Base-by-base conservation (phyloP, 2,113 vertebrate species). In the Todiramphus saurophagus region DNA sequence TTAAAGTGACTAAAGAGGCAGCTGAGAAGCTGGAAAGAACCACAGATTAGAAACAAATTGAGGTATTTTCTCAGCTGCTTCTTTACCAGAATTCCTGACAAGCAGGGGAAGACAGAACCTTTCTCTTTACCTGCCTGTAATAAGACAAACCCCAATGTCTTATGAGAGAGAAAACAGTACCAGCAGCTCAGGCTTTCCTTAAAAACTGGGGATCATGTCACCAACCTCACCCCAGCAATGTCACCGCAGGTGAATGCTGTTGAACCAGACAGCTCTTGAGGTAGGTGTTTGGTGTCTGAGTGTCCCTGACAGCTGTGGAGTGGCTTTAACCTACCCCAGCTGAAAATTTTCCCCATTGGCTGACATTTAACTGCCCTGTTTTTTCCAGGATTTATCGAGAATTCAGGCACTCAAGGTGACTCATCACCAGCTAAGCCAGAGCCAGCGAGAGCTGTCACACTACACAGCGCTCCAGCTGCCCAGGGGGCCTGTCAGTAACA, bases 331-430 rank as follows among this genome's bases (percentile, higher is more conserved):
- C 50, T 87, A 68, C 18, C 51, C 83, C 60, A 69, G 70, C 35
- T 60, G 73, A 91, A 82, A 28, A 7, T 62, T 39, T 53, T 44
- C 64, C 75, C 75, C 72, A 79, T 9, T 84, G 86, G 58, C 48
- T 95, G 95, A 89, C 74, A 89, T 96, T 96, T 94, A 93, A 75
- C 27, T 84, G 86, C 60, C 91, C 90, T 87, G 60, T 0, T 87
- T 96, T 87, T 62, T 53, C 48, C 73, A 94, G 62, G 84, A 72
- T 93, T 94, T 87, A 63, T 94, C 83, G 60, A 89, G 69, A 84
- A 89, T 53, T 74, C 88, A 75, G 94, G 73, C 89, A 58, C 66
- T 86, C 41, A 56, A 70, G 88, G 93, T 93, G 92, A 94, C 90
- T 93, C 92, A 90, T 82, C 15, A 0, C 76, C 58, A 72, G 90